Conservation (phyloP, 2,113 vertebrate species). For the Petroica traversi region DNA sequence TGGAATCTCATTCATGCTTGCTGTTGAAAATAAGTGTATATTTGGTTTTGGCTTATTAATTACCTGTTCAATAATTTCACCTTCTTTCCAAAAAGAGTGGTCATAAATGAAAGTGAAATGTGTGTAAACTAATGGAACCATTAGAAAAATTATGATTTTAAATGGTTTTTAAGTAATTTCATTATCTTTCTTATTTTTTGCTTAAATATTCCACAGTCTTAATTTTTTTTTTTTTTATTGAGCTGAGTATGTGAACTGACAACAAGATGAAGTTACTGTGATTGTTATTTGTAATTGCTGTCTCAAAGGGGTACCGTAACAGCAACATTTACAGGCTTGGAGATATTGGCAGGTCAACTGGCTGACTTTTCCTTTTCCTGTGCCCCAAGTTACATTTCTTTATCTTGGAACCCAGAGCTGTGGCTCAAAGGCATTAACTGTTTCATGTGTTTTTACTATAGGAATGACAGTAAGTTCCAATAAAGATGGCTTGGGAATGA, state of each 20-base stretch:
- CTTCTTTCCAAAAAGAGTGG: not conserved
- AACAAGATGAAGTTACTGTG: not conserved
- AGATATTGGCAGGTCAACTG: fast-evolving
- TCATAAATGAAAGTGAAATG: not conserved
- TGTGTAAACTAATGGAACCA: not conserved
- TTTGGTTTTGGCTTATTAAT: fast-evolving
- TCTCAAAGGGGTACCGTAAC: not conserved
- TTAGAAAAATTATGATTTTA: not conserved
- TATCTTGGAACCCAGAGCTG: not conserved
- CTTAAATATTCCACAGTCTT: not conserved
- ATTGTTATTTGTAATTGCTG: not conserved
- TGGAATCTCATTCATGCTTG: not conserved
- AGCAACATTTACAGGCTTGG: not conserved
- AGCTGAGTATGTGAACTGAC: not conserved
- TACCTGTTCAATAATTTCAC: not conserved
- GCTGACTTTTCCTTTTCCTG: not conserved
- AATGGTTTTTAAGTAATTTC: not conserved
- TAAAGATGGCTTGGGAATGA: conserved; percentile 91
- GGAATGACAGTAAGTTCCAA: conserved; percentile 95
- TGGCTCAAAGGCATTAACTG: not conserved
- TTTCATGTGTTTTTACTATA: conserved; percentile 27
- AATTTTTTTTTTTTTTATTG: not conserved
- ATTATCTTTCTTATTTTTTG: not conserved
- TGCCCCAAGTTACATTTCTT: not conserved
- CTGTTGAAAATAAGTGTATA: not conserved